A percentile compares a stretch with the other conserved stretches of the same genome.
Evolutionary conservation across 1,140 invertebrate genomes (phyloP).

Genomic region (Procambarus virginalis): DNA sequence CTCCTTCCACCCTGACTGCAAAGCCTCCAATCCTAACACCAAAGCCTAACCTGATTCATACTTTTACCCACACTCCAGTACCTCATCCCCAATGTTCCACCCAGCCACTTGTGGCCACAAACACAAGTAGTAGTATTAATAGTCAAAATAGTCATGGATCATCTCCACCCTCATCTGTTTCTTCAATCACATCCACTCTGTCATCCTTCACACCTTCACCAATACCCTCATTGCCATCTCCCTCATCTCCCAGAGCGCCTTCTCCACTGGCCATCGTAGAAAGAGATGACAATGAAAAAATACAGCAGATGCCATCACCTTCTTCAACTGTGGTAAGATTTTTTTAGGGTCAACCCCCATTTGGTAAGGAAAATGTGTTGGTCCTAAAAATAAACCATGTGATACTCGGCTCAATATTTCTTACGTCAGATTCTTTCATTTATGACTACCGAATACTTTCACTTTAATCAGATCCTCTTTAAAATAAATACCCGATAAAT

Average conservation of each 20-base stretch:
- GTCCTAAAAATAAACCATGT: too few species aligned
- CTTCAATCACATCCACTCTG: constrained; percentile 25
- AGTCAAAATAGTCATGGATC: background rate
- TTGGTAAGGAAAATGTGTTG: too few species aligned
- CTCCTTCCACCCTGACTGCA: constrained; percentile 4
- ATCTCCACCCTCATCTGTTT: constrained; percentile 37
- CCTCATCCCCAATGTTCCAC: background rate
- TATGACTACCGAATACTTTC: too few species aligned
- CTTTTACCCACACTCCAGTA: background rate
- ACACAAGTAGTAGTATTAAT: background rate
- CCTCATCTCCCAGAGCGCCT: constrained; percentile 16
- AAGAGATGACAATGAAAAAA: constrained; percentile 2
- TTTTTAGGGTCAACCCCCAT: background rate
- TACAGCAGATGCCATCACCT: background rate
- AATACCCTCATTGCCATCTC: background rate
- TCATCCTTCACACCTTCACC: constrained; percentile 30
- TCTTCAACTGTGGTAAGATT: constrained; percentile 24
- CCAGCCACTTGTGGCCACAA: background rate
- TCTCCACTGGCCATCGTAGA: constrained; percentile 36
- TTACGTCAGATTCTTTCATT: too few species aligned
- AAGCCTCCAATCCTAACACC: constrained; percentile 33
- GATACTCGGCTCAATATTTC: too few species aligned
- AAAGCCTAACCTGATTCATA: background rate
- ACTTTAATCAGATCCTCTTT: too few species aligned
- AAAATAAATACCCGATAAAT: too few species aligned